Evolutionary conservation across 1,140 invertebrate species (phyloP), one percentile per base, ranked within the genome.

Genomic region (Mactra quadrangularis): DNA sequence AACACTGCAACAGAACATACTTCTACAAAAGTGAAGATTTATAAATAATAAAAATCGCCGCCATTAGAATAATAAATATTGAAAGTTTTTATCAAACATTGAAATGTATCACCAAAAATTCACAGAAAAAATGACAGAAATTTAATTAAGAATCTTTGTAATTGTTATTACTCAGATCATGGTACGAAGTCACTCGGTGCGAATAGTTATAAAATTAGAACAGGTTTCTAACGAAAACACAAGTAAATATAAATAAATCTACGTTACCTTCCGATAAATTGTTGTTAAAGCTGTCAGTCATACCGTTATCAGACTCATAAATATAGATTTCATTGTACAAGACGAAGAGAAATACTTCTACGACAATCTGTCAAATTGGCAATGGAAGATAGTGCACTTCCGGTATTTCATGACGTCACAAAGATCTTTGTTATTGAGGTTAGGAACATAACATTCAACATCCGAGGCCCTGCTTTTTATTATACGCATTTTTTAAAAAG

Each of bases 381-480:
- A 68, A 68, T 68, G 52, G 70, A 72, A 33, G 70, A 31, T 72
- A 33, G 45, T 72, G 47, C 70, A 72, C 70, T 72, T 72, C 70
- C 70, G 53, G 70, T 72, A 57, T 13, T 15, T 55, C 50, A 38
- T 72, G 70, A 72, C 70, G 70, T 72, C 70, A 72, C 53, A 72
- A 53, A 35, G 70, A 70, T 72, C 53, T 57, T 72, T 72, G 50
- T 72, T 29, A 27, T 19, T n/a, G 64, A 68, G 64, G 64, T 41
- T 15, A 15, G 38, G 38, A 41, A 41, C 38, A 41, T 41, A 41
- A 7, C 6, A n/a, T n/a, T 7, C 17, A 9, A 11, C 25, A 55
- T 55, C 17, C 7, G 52, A 55, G 52, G 52, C 52, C 52, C 52
- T n/a, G n/a, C n/a, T n/a, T n/a, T n/a, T n/a, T n/a, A n/a, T n/a